phyloP scores from a whole-genome alignment of 2,113 vertebrate genomes.

The Pygathrix nemaeus region DNA sequence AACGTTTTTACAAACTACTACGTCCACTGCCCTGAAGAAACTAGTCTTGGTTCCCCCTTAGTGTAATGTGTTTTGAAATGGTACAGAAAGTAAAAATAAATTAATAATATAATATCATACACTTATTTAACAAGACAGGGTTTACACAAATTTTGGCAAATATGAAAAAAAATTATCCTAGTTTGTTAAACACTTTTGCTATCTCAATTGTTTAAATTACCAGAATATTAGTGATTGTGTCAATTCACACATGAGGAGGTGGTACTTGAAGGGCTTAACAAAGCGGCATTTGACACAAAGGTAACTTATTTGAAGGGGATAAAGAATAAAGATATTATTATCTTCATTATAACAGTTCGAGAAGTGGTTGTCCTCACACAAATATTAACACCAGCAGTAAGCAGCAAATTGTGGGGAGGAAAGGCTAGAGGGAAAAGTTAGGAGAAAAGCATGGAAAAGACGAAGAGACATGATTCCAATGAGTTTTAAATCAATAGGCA shows the following conservation, averaged over 20 bases:
- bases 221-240: slow-evolving; percentile 57
- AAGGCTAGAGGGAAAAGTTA: neutral
- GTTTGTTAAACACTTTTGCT: slow-evolving; percentile 54
- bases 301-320: slow-evolving; percentile 60
- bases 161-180: slow-evolving; percentile 39
- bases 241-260: slow-evolving; percentile 5
- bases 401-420: neutral
- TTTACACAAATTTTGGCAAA: slow-evolving; percentile 73
- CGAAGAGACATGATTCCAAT: slow-evolving; percentile 54
- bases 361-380: slow-evolving; percentile 62
- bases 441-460: slow-evolving; percentile 17
- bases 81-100: slow-evolving; percentile 76
- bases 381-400: neutral
- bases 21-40: slow-evolving; percentile 47
- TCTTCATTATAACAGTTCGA: slow-evolving; percentile 41
- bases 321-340: slow-evolving; percentile 2
- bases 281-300: slow-evolving; percentile 56
- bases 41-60: slow-evolving; percentile 55
- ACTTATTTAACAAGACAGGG: slow-evolving; percentile 55
- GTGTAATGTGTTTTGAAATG: slow-evolving; percentile 60
- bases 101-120: slow-evolving; percentile 72
- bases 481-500: slow-evolving; percentile 45
- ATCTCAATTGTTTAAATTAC: slow-evolving; percentile 47
- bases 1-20: slow-evolving; percentile 56
- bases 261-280: slow-evolving; percentile 34